Evolutionary conservation across 2,888 invertebrate genomes (phyloP), one percentile per base, ranked within the genome.

Genomic region (Tetragnatha montana): DNA sequence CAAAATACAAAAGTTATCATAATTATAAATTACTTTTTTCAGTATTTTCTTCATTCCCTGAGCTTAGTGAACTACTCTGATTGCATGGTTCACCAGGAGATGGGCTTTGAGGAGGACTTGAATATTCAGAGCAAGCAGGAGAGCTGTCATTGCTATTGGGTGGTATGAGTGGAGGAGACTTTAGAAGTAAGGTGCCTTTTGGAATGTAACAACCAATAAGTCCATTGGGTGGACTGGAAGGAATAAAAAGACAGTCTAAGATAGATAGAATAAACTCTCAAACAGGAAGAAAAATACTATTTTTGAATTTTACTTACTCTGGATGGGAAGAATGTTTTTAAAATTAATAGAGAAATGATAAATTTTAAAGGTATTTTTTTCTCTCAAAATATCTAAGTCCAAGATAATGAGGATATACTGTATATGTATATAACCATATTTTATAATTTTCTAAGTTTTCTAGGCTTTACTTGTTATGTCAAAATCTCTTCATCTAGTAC

Each of bases 81-180:
- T 88, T 82, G 50, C 80, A 88, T 47, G 75, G 70, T 73, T 91
- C 91, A 73, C 83, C 75, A 69, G 88, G 90, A 17, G 91, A 89
- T 17, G 91, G 91, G 82, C 91, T 91, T 17, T 89, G 90, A 21
- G 91, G 90, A n/a, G 91, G 91, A 85, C 91, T 91, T 81, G 90
- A 91, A 79, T 90, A 88, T 69, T 90, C 91, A n/a, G 91, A 91
- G 60, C 91, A 90, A 14, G 83, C 83, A 8, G 91, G 91, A 19
- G 91, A 91, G 79, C 91, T 91, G 17, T 91, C 91, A 82, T 89
- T 90, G 35, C 90, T 91, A 68, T 78, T 50, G 35, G 76, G 47
- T 60, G 75, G 87, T 10, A 71, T 47, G n/a, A 89, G 68, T 49
- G 79, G 68, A 70, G 73, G 21, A 80, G 84, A 81, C n/a, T 89